Evolutionary conservation across 2,888 invertebrate genomes (phyloP).

Genomic region (Ashinkailepas kermadecensis): DNA sequence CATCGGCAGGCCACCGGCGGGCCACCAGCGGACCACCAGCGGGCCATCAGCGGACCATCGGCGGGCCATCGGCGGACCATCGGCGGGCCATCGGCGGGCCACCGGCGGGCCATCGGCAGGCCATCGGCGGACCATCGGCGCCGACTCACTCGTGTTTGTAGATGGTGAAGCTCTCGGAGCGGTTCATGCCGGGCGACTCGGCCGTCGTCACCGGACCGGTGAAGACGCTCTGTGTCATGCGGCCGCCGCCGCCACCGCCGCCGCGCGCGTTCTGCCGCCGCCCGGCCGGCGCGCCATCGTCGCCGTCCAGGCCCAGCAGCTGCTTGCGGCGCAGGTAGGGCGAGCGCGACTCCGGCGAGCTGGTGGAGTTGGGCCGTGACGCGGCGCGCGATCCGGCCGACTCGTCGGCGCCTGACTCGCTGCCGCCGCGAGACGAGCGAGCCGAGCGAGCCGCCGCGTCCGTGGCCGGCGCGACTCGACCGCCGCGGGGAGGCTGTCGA

Average conservation of each 20-base stretch:
- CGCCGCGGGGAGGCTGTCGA: neutral
- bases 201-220: neutral
- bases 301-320: constrained; percentile 2
- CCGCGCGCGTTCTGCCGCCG: constrained; percentile 10
- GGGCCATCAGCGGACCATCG: too few relatives aligned
- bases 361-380: neutral
- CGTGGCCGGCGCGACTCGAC: neutral
- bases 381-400: neutral
- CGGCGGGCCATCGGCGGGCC: too few relatives aligned
- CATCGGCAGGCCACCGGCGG: too few relatives aligned
- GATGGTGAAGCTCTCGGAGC: constrained; percentile 19
- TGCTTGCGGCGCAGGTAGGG: constrained; percentile 15
- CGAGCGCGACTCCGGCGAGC: constrained; percentile 11
- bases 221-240: neutral
- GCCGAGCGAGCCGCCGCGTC: neutral
- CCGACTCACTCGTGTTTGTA: constrained; percentile 15
- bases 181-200: neutral
- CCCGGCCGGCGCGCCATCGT: neutral
- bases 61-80: too few relatives aligned
- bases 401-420: neutral
- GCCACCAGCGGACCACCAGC: too few relatives aligned
- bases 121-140: too few relatives aligned
- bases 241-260: neutral
- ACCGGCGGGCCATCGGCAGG: too few relatives aligned
- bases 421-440: neutral